Percentiles rank a stretch among this genome's conserved stretches.
These are phyloP conservation scores for Acinonyx jubatus DNA, from an alignment of 2,113 vertebrate species.

Conservation along the genomic window DNA sequence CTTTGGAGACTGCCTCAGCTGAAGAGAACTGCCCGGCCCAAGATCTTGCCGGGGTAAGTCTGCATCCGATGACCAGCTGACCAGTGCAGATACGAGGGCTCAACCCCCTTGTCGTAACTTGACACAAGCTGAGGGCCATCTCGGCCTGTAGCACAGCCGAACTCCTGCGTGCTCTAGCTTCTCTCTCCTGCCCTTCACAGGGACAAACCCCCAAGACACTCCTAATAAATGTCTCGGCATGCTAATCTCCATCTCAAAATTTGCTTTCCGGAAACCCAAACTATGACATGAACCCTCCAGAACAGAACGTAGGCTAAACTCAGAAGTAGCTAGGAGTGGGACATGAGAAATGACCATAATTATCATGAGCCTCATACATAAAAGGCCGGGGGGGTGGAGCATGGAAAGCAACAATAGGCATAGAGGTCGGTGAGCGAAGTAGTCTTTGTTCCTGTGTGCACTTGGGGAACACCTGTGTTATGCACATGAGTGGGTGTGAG, in stretches of 20 bases:
- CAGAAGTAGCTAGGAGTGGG: background rate
- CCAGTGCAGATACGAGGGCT: background rate
- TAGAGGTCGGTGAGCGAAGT: background rate
- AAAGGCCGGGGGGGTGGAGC: background rate
- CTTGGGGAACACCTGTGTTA: background rate
- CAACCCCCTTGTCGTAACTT: background rate
- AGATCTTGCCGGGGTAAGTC: background rate
- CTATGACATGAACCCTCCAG: background rate
- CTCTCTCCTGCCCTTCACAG: background rate
- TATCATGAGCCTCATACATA: background rate
- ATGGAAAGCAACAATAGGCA: slow-evolving; percentile 5
- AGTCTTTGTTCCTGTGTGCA: background rate
- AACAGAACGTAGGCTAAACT: background rate
- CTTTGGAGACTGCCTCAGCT: background rate
- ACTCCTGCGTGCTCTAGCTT: background rate
- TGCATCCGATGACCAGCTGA: background rate
- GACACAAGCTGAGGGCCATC: background rate
- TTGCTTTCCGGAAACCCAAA: background rate
- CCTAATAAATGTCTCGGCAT: background rate
- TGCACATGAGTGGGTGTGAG: background rate
- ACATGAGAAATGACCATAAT: background rate
- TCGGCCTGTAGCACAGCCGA: background rate
- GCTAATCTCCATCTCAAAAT: background rate
- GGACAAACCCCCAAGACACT: background rate
- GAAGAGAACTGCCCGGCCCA: background rate